A percentile compares a stretch with the other conserved stretches of the same genome.
These are phyloP conservation scores for Chorisops tibialis DNA, from an alignment of 2,888 invertebrate genomes.

Conservation along the genomic window DNA sequence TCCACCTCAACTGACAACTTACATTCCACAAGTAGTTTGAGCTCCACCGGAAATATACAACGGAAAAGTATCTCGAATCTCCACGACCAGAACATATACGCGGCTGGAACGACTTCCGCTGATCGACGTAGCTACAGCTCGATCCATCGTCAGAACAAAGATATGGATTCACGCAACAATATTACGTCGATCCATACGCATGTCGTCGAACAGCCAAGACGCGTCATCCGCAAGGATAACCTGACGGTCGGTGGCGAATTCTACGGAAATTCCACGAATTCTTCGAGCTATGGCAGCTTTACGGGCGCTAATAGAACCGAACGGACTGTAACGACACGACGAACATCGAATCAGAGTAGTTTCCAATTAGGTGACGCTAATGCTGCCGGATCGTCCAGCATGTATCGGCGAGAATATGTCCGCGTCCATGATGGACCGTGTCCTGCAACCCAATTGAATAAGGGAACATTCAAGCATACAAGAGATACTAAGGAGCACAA, in stretches of 20 bases:
- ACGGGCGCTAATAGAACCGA: constrained; percentile 33
- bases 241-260: constrained; percentile 69
- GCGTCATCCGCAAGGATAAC: constrained; percentile 63
- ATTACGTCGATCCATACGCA: constrained; percentile 50
- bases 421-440: constrained; percentile 70
- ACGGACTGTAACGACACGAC: constrained; percentile 42
- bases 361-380: constrained; percentile 69
- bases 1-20: constrained; percentile 57
- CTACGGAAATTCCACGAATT: constrained; percentile 70
- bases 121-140: constrained; percentile 77
- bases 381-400: constrained; percentile 56
- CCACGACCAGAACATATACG: constrained; percentile 69
- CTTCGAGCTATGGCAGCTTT: constrained; percentile 67
- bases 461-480: constrained; percentile 77
- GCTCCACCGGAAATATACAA: constrained; percentile 73
- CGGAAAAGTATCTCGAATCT: constrained; percentile 77
- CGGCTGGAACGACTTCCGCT: constrained; percentile 57
- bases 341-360: constrained; percentile 69
- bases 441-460: constrained; percentile 73
- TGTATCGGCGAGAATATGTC: constrained; percentile 74
- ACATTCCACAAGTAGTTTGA: constrained; percentile 58
- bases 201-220: constrained; percentile 61
- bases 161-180: constrained; percentile 53
- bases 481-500: constrained; percentile 81
- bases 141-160: constrained; percentile 68